Base-by-base conservation (phyloP, 1,140 invertebrate species). In the Trichonephila clavipes region DNA sequence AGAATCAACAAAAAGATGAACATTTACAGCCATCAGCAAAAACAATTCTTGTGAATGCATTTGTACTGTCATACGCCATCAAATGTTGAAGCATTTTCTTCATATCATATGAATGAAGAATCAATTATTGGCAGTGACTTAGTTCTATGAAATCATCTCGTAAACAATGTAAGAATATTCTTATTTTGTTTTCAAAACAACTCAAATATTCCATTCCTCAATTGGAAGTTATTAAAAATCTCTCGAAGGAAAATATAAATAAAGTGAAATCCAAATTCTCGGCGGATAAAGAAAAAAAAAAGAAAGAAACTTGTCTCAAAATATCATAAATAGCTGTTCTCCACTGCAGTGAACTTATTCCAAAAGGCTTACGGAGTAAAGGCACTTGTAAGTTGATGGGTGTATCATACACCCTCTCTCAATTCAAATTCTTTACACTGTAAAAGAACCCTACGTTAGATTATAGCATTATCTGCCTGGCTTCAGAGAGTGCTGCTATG, bases 391-490 rank as follows among this genome's bases (percentile, higher is more conserved):
- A n/a, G 34, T 28, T 14, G 7, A 44, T n/a, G n/a, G 66, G 51
- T 82, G 51, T 28, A 90, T 62, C 69, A 61, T 85, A 77, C 58
- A 85, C 83, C 83, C 59, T 59, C 83, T 28, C 83, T 59, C 83
- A 59, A 85, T 85, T 59, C 51, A 12, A 58, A 24, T 61, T 85
- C 58, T 51, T 59, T 85, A 85, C 83, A 85, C 44, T 77, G 6
- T 77, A 40, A 77, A 77, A 77, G 14, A 77, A 34, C 18, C 72
- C 18, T 34, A 14, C 12, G 2, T 77, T 77, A 77, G 19, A 88
- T 82, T 93, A 88, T 62, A 93, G 85, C 92, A 93, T 93, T 28
- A 93, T 93, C 51, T 93, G 92, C 51, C 92, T 87, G 0, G 92
- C 92, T 88, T 93, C 92, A 24, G 92, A 93, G 8, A 93, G 64